Percentiles rank a stretch among this genome's conserved stretches.
These are phyloP conservation scores for Lepilemur ruficaudatus DNA, from an alignment of 2,797 vertebrate species.

Conservation along the genomic window DNA sequence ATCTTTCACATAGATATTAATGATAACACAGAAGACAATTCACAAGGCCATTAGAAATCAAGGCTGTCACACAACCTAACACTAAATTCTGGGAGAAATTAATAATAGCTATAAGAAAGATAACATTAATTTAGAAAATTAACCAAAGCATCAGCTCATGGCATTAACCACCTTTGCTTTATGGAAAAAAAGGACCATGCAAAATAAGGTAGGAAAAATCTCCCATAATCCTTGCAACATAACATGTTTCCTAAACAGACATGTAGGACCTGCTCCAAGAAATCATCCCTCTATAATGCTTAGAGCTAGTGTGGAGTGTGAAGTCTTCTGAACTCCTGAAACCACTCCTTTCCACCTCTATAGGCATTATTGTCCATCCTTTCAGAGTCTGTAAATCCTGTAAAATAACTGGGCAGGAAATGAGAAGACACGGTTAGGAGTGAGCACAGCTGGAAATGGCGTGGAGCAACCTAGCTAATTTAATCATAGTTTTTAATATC, in stretches of 20 bases:
- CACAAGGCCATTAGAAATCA: constrained; percentile 1
- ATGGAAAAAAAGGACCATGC: not conserved
- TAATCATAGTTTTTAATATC: not conserved
- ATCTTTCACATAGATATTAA: not conserved
- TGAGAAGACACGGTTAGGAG: not conserved
- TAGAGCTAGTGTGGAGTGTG: not conserved
- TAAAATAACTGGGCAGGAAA: not conserved
- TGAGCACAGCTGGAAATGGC: not conserved
- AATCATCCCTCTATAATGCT: not conserved
- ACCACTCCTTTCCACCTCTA: not conserved
- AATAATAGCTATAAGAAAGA: not conserved
- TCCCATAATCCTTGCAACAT: not conserved
- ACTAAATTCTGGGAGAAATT: not conserved
- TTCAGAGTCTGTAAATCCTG: not conserved
- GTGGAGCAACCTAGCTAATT: not conserved
- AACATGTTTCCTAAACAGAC: not conserved
- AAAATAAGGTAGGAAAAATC: not conserved
- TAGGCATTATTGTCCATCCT: not conserved
- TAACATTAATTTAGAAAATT: not conserved
- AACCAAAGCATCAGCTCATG: not conserved
- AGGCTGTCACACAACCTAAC: not conserved
- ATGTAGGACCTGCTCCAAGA: not conserved
- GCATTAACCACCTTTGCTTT: not conserved
- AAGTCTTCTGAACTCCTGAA: not conserved
- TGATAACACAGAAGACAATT: constrained; percentile 7